Percentiles rank a stretch among this genome's conserved stretches.
Conservation (phyloP, 2,113 vertebrate species). For the Melanerpes formicivorus region DNA sequence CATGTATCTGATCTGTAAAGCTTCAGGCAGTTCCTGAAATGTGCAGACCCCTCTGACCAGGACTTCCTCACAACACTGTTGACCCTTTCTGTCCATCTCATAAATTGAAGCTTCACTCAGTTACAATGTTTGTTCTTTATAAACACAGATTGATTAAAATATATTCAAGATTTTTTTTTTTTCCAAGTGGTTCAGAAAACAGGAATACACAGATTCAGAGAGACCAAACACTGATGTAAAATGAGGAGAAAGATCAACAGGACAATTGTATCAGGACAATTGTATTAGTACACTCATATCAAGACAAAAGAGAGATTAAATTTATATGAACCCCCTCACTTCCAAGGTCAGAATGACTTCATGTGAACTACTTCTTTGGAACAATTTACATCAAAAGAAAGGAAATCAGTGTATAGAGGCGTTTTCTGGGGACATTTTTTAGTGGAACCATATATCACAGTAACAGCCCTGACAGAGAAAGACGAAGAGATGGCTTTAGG, state of each 20-base stretch:
- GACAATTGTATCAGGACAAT: not conserved
- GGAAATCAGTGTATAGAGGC: not conserved
- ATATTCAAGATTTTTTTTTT: not conserved
- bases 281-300: not conserved
- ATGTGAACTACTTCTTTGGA: not conserved
- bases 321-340: not conserved
- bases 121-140: not conserved
- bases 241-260: not conserved
- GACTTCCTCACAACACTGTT: not conserved
- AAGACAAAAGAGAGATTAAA: not conserved
- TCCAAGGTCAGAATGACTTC: not conserved
- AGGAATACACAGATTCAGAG: not conserved
- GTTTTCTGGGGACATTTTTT: not conserved
- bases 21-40: not conserved
- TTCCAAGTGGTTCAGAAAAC: not conserved
- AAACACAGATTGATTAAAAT: not conserved
- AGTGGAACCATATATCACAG: not conserved
- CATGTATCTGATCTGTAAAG: not conserved
- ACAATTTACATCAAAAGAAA: not conserved
- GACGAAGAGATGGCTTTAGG: not conserved
- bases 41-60: not conserved
- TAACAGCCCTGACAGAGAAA: not conserved
- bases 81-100: not conserved
- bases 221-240: not conserved
- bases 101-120: not conserved